Conservation (phyloP, 2,797 vertebrate genomes). For the Hyperoplus lanceolatus region DNA sequence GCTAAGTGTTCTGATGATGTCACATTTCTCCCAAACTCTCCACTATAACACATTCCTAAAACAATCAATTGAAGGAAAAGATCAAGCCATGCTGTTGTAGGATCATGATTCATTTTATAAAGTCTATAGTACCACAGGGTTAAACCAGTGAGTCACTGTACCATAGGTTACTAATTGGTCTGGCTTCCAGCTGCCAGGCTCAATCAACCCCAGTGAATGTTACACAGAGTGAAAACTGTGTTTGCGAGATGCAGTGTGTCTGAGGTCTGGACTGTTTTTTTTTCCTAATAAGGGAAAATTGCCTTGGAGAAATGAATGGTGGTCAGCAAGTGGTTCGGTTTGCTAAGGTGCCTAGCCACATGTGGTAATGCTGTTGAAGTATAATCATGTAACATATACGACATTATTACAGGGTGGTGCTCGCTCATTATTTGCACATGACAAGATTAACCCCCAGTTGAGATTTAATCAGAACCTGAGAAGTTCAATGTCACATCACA, state of each 20-base stretch:
- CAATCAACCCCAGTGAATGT: conserved; percentile 44
- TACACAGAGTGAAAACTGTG: conserved; percentile 31
- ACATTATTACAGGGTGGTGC: no score
- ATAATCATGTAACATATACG: no score
- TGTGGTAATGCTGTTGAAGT: no score
- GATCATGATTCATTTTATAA: conserved; percentile 4
- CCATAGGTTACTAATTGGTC: conserved; percentile 45
- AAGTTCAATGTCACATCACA: no score
- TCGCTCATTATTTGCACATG: no score
- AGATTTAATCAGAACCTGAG: no score
- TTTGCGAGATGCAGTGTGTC: conserved; percentile 6
- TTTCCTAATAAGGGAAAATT: conserved; percentile 25
- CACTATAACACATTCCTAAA: not conserved
- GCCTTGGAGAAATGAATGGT: conserved; percentile 20
- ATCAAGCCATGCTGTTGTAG: conserved; percentile 7
- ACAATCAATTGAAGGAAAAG: not conserved
- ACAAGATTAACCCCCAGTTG: no score
- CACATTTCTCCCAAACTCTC: not conserved
- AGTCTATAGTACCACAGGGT: not conserved
- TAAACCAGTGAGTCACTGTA: conserved; percentile 27
- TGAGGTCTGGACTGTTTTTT: not conserved
- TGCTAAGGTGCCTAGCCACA: not conserved
- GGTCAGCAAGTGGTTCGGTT: conserved; percentile 24
- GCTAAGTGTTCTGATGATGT: not conserved
- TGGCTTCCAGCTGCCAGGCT: conserved; percentile 58